These are phyloP conservation scores for Baryphthengus martii DNA, from an alignment of 2,113 vertebrate genomes.

Conservation along the genomic window DNA sequence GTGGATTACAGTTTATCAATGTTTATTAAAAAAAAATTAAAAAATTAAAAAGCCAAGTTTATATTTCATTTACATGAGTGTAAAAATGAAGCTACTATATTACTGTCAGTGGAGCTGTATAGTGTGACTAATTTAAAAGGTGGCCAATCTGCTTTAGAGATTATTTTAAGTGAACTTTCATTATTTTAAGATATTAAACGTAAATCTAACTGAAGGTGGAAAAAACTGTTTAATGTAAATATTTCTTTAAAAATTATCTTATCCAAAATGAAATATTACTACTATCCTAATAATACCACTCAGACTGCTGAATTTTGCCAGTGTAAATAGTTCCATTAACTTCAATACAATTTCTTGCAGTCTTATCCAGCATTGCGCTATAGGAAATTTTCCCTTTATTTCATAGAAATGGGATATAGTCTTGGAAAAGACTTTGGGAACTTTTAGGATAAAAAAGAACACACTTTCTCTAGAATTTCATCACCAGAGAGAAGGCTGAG, in stretches of 20 bases:
- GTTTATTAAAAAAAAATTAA: neutral
- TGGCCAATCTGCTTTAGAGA: neutral
- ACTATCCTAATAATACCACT: neutral
- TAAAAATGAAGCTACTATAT: neutral
- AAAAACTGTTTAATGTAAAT: neutral
- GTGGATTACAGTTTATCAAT: neutral
- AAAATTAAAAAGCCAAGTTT: neutral
- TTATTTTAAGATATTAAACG: neutral
- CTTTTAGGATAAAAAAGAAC: neutral
- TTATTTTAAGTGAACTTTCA: neutral
- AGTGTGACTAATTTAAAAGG: neutral
- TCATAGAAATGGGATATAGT: neutral
- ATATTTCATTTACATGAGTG: neutral
- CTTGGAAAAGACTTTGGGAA: neutral
- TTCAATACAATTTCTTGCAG: neutral
- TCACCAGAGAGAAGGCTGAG: neutral
- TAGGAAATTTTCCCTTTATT: neutral
- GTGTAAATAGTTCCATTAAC: neutral
- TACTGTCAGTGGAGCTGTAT: neutral
- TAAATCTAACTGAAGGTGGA: neutral
- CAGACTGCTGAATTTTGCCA: neutral
- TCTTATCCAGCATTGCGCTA: neutral
- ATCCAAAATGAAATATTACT: neutral
- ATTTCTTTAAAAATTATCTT: neutral
- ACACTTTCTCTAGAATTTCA: neutral